Evolutionary conservation across 2,888 invertebrate species (phyloP).

Genomic region (Pyrocoelia pectoralis): DNA sequence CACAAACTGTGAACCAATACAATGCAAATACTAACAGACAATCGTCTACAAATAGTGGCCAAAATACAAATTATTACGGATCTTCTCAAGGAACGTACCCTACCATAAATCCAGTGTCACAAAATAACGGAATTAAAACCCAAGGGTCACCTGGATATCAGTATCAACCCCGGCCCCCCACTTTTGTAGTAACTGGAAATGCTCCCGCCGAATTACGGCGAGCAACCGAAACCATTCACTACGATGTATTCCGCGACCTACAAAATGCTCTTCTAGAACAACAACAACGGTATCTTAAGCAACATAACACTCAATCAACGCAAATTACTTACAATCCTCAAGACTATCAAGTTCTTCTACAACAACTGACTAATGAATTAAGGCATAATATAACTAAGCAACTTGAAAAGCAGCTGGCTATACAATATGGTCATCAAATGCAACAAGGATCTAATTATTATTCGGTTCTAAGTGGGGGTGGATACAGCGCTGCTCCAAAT

Average conservation of each 20-base stretch:
- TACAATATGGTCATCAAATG: slow-evolving; percentile 40
- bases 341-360: slow-evolving; percentile 39
- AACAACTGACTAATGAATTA: slow-evolving; percentile 43
- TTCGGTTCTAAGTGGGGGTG: slow-evolving; percentile 39
- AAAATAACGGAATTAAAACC: neutral
- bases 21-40: neutral
- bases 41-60: neutral
- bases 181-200: slow-evolving; percentile 18
- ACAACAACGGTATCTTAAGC: slow-evolving; percentile 38
- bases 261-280: slow-evolving; percentile 43
- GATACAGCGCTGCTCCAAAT: slow-evolving; percentile 42
- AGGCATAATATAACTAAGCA: slow-evolving; percentile 39
- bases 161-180: slow-evolving; percentile 15
- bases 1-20: slow-evolving; percentile 17
- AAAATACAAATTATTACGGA: neutral
- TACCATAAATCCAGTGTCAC: neutral
- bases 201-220: slow-evolving; percentile 34
- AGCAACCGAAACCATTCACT: slow-evolving; percentile 36
- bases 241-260: slow-evolving; percentile 45
- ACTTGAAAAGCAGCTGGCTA: slow-evolving; percentile 47
- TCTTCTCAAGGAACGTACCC: neutral
- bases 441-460: slow-evolving; percentile 42
- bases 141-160: slow-evolving; percentile 14
- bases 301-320: slow-evolving; percentile 19
- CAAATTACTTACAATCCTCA: neutral